phyloP scores from a whole-genome alignment of 2,888 invertebrate species.

The Tanaodytes sp. region DNA sequence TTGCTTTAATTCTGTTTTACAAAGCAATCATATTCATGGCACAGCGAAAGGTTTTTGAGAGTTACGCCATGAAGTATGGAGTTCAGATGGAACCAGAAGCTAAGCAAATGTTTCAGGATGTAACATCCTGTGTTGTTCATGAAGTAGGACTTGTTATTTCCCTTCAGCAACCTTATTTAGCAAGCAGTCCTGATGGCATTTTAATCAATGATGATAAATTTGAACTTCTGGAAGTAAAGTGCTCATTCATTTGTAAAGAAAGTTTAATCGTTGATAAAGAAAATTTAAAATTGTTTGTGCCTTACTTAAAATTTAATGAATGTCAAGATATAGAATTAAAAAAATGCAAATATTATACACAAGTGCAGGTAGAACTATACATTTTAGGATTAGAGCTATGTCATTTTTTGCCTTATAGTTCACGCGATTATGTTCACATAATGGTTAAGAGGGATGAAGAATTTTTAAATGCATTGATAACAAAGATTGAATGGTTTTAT shows the following conservation, averaged over 20 bases:
- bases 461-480: slow-evolving; percentile 6
- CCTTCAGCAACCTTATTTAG: slow-evolving; percentile 32
- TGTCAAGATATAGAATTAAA: slow-evolving; percentile 2
- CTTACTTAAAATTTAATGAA: slow-evolving; percentile 5
- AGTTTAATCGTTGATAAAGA: slow-evolving; percentile 26
- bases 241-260: slow-evolving; percentile 37
- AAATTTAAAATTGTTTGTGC: background rate
- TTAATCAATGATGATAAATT: slow-evolving; percentile 5
- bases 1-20: too few species aligned
- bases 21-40: too few species aligned
- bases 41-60: too few species aligned
- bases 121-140: background rate
- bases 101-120: background rate
- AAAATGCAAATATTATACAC: slow-evolving; percentile 4
- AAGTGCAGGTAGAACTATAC: slow-evolving; percentile 38
- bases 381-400: slow-evolving; percentile 17
- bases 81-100: background rate
- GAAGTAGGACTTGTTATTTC: slow-evolving; percentile 16
- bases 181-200: slow-evolving; percentile 38
- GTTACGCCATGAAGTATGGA: too few species aligned
- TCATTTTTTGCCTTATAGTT: slow-evolving; percentile 34
- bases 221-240: slow-evolving; percentile 45
- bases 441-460: background rate
- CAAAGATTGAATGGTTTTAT: slow-evolving; percentile 44
- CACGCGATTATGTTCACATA: slow-evolving; percentile 12